Evolutionary conservation across 2,888 invertebrate species (phyloP).

Genomic region (Subacronicta megacephala): DNA sequence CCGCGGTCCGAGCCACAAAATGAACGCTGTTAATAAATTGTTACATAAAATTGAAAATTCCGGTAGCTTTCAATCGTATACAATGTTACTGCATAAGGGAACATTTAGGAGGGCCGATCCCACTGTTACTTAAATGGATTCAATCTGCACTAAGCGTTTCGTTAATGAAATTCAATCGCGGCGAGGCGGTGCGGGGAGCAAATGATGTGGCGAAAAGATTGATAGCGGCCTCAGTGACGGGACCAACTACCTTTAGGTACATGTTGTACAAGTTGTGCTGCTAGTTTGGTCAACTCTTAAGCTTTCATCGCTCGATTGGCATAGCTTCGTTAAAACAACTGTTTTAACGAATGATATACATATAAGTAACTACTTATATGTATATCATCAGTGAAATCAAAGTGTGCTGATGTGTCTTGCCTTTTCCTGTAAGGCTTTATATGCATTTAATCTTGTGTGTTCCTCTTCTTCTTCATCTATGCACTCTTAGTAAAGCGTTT

Average conservation of each 20-base stretch:
- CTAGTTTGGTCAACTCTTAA: slow-evolving; percentile 37
- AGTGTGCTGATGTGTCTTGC: neutral
- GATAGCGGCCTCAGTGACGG: slow-evolving; percentile 74
- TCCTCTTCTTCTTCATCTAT: too few relatives aligned
- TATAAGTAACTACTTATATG: too few relatives aligned
- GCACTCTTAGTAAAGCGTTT: too few relatives aligned
- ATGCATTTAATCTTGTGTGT: too few relatives aligned
- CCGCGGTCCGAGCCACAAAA: slow-evolving; percentile 40
- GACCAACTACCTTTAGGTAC: slow-evolving; percentile 53
- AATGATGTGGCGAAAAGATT: slow-evolving; percentile 89
- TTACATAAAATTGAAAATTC: slow-evolving; percentile 64
- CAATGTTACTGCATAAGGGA: slow-evolving; percentile 67
- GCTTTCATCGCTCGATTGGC: slow-evolving; percentile 8
- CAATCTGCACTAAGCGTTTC: slow-evolving; percentile 89
- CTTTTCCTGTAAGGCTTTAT: neutral
- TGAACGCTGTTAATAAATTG: slow-evolving; percentile 56
- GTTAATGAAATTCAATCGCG: slow-evolving; percentile 89
- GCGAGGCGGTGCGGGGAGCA: slow-evolving; percentile 81
- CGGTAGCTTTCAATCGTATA: slow-evolving; percentile 56
- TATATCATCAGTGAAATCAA: neutral
- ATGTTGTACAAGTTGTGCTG: slow-evolving; percentile 37
- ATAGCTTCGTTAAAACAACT: slow-evolving; percentile 2
- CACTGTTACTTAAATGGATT: slow-evolving; percentile 87
- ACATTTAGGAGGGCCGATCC: slow-evolving; percentile 74
- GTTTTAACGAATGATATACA: too few relatives aligned